Percentiles rank a stretch among this genome's conserved stretches.
phyloP scores from a whole-genome alignment of 2,797 vertebrate species.

The Pseudochromis fuscus region DNA sequence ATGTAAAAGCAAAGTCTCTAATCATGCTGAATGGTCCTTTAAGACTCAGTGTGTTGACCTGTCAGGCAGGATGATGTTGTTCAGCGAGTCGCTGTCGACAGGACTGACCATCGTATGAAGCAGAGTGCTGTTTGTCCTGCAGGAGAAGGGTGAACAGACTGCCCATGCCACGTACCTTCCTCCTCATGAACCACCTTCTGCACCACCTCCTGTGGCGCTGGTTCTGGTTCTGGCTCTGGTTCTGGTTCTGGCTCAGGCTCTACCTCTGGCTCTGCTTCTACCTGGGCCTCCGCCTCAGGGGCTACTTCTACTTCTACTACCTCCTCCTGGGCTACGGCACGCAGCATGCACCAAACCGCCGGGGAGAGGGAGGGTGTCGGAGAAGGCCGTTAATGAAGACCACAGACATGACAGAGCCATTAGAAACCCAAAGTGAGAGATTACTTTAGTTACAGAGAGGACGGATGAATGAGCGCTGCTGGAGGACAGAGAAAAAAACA shows the following conservation, averaged over 20 bases:
- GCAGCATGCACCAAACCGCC: constrained; percentile 83
- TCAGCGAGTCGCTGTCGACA: constrained; percentile 24
- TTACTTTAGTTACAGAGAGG: constrained; percentile 72
- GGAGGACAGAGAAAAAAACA: constrained; percentile 71
- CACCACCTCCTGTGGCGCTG: constrained; percentile 68
- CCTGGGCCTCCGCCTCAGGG: constrained; percentile 86
- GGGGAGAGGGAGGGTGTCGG: constrained; percentile 60
- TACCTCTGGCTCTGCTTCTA: constrained; percentile 80
- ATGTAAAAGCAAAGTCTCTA: constrained; percentile 4
- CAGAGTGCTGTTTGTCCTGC: constrained; percentile 53
- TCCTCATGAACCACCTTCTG: constrained; percentile 76
- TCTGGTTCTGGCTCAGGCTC: constrained; percentile 74
- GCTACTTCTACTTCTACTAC: constrained; percentile 89
- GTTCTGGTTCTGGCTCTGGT: constrained; percentile 64
- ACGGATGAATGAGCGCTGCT: constrained; percentile 70
- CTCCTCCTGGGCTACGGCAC: constrained; percentile 88
- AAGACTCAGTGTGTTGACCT: background rate
- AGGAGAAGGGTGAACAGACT: constrained; percentile 73
- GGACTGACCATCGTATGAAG: constrained; percentile 7
- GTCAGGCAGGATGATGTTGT: constrained; percentile 39
- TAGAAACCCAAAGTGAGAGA: constrained; percentile 76
- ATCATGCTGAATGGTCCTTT: background rate
- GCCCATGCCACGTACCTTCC: constrained; percentile 90
- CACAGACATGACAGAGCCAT: constrained; percentile 80
- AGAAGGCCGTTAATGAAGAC: constrained; percentile 79